Evolutionary conservation across 2,797 vertebrate species (phyloP).

Genomic region (Emys orbicularis): DNA sequence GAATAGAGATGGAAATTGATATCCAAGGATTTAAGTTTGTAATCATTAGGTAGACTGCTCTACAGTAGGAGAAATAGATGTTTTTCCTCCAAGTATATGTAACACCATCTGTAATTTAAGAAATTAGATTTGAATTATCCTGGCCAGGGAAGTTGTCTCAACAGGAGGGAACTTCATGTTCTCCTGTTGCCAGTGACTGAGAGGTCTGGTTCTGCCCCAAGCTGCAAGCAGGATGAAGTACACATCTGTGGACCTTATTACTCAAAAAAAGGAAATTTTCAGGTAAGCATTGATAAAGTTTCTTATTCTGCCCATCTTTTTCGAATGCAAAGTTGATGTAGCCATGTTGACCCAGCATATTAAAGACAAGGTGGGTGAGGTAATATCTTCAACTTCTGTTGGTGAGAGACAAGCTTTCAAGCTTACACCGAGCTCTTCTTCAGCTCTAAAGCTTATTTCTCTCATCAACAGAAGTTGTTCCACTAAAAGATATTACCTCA

Average conservation of each 20-base stretch:
- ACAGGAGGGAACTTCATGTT: neutral
- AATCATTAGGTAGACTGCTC: neutral
- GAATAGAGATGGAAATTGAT: neutral
- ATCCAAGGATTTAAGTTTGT: neutral
- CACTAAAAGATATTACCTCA: neutral
- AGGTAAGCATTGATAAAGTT: neutral
- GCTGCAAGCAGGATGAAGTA: neutral
- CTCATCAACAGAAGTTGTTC: neutral
- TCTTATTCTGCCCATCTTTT: neutral
- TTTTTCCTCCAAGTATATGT: neutral
- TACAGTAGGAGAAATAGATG: neutral
- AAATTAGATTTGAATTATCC: neutral
- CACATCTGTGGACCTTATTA: accelerated
- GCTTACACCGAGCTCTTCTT: neutral
- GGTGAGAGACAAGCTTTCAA: neutral
- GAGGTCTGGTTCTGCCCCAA: neutral
- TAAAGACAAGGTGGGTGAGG: neutral
- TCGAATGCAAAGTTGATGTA: neutral
- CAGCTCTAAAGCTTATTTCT: neutral
- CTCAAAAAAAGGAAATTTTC: neutral
- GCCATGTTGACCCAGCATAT: neutral
- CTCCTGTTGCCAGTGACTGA: neutral
- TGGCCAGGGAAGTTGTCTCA: neutral
- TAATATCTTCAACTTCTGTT: too few relatives aligned
- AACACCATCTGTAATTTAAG: neutral